These are phyloP conservation scores for Platyscapa corneri DNA, from an alignment of 1,140 invertebrate species.

Conservation along the genomic window DNA sequence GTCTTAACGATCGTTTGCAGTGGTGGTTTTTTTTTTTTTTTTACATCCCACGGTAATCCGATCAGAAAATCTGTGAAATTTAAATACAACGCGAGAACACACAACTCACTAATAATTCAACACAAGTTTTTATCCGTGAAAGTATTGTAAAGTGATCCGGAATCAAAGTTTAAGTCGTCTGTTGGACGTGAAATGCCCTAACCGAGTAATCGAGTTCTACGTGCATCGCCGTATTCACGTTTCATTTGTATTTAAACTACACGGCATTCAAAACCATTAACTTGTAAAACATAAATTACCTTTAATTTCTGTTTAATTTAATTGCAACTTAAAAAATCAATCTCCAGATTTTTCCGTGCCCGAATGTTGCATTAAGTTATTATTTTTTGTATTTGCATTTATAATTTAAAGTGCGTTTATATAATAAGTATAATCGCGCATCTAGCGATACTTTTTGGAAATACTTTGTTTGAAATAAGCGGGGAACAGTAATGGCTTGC, in stretches of 20 bases:
- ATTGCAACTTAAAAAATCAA: not conserved
- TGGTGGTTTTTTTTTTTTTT: not conserved
- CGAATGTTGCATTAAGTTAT: no score
- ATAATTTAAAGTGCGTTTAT: not conserved
- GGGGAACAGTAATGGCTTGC: no score
- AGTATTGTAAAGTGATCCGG: not conserved
- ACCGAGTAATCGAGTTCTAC: not conserved
- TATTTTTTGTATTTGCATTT: not conserved
- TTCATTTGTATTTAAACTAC: not conserved
- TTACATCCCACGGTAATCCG: not conserved
- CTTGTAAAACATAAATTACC: not conserved
- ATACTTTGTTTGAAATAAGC: not conserved
- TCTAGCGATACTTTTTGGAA: not conserved
- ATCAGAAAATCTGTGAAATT: not conserved
- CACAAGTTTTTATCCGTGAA: no score
- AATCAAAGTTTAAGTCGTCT: not conserved
- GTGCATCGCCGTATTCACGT: not conserved
- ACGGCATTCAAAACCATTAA: not conserved
- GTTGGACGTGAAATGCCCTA: not conserved
- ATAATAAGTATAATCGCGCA: not conserved
- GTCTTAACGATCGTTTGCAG: not conserved
- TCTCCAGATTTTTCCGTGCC: not conserved
- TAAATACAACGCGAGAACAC: not conserved
- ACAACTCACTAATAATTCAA: not conserved
- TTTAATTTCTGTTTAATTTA: not conserved